A percentile compares a stretch with the other conserved stretches of the same genome.
Conservation (phyloP, 2,888 invertebrate genomes). For the Hesperia comma region DNA sequence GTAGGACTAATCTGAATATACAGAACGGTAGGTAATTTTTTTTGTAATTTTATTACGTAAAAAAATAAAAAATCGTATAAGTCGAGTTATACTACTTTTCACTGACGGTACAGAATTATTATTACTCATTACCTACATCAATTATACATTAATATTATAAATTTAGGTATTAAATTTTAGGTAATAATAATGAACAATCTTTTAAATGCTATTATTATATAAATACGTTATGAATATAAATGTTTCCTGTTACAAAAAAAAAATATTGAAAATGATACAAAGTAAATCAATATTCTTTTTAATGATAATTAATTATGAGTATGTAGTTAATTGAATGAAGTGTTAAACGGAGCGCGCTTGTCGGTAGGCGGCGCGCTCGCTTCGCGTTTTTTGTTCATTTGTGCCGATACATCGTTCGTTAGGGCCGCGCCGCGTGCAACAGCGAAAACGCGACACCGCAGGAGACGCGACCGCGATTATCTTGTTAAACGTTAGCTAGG, state of each 20-base stretch:
- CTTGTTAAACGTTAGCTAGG: slow-evolving; percentile 84
- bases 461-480: slow-evolving; percentile 78
- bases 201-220: slow-evolving; percentile 85
- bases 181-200: slow-evolving; percentile 85
- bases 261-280: slow-evolving; percentile 84
- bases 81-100: too few relatives aligned
- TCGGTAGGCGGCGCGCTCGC: slow-evolving; percentile 72
- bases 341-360: slow-evolving; percentile 76
- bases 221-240: slow-evolving; percentile 85
- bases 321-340: slow-evolving; percentile 83
- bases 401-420: slow-evolving; percentile 76
- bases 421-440: slow-evolving; percentile 56
- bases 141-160: slow-evolving; percentile 84
- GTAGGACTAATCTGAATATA: too few relatives aligned
- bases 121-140: slow-evolving; percentile 82
- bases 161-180: slow-evolving; percentile 84
- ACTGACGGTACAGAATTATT: too few relatives aligned
- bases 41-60: too few relatives aligned
- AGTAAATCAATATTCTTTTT: slow-evolving; percentile 84
- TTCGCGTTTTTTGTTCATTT: slow-evolving; percentile 75
- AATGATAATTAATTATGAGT: slow-evolving; percentile 83
- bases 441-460: slow-evolving; percentile 55
- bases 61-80: too few relatives aligned
- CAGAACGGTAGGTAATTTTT: too few relatives aligned
- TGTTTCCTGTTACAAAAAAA: slow-evolving; percentile 85